Conservation (phyloP, 1,140 invertebrate genomes). For the Sogatella furcifera region DNA sequence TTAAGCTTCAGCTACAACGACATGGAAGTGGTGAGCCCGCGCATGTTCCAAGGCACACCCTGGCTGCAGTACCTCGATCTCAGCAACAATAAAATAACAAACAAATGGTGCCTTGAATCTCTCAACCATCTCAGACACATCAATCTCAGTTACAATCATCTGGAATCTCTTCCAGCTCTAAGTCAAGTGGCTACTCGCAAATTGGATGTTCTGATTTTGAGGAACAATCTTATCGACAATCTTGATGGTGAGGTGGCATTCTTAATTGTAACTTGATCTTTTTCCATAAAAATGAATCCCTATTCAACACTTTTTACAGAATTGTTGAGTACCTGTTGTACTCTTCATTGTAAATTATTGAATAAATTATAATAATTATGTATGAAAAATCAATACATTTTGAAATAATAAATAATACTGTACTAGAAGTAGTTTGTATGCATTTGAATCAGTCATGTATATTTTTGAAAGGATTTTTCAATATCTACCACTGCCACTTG, state of each 20-base stretch:
- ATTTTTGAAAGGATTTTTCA: too few relatives aligned
- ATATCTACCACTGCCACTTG: too few relatives aligned
- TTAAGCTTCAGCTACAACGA: conserved; percentile 46
- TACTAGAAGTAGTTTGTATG: too few relatives aligned
- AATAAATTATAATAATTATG: too few relatives aligned
- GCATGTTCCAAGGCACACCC: conserved; percentile 43
- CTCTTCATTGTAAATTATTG: too few relatives aligned
- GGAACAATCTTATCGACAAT: conserved; percentile 43
- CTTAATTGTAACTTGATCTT: too few relatives aligned
- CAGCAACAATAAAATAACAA: conserved; percentile 46
- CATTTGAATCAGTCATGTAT: too few relatives aligned
- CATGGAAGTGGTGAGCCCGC: conserved; percentile 38
- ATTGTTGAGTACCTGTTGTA: too few relatives aligned
- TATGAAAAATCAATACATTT: too few relatives aligned
- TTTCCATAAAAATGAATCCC: too few relatives aligned
- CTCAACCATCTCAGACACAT: conserved; percentile 46
- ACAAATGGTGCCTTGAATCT: conserved; percentile 34
- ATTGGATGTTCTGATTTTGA: conserved; percentile 40
- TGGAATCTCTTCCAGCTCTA: conserved; percentile 42
- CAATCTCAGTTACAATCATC: conserved; percentile 49
- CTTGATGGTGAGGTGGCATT: conserved; percentile 29
- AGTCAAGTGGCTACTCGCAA: conserved; percentile 36
- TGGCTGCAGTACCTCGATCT: conserved; percentile 46
- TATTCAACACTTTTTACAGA: too few relatives aligned
- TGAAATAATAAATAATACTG: too few relatives aligned